phyloP scores from a whole-genome alignment of 2,113 vertebrate species.

The Alexandromys fortis region DNA sequence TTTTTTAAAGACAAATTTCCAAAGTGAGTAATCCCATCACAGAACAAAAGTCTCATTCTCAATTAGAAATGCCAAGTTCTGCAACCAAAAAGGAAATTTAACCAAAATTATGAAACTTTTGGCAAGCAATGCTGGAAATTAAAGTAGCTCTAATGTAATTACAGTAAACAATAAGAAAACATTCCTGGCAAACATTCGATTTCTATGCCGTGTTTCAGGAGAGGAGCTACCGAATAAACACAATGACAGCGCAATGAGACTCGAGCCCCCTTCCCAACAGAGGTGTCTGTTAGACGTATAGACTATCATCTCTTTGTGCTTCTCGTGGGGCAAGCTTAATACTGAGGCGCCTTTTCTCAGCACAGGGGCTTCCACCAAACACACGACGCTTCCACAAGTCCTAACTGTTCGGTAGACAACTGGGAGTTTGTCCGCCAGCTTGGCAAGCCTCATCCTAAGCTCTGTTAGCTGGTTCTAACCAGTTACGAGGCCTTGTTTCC shows the following conservation, averaged over 20 bases:
- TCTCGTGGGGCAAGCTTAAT: background rate
- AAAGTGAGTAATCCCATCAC: slow-evolving; percentile 30
- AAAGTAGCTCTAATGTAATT: slow-evolving; percentile 23
- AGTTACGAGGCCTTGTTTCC: background rate
- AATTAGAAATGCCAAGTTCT: slow-evolving; percentile 33
- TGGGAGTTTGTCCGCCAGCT: slow-evolving; percentile 44
- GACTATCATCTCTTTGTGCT: slow-evolving; percentile 47
- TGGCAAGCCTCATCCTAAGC: slow-evolving; percentile 32
- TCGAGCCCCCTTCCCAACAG: background rate
- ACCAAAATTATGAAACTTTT: slow-evolving; percentile 16
- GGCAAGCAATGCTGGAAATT: slow-evolving; percentile 43
- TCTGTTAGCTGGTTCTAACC: slow-evolving; percentile 46
- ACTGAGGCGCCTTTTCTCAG: slow-evolving; percentile 43
- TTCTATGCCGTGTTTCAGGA: slow-evolving; percentile 19
- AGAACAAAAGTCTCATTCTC: slow-evolving; percentile 36
- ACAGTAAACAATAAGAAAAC: slow-evolving; percentile 35
- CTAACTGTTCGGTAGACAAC: slow-evolving; percentile 61
- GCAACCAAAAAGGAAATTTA: background rate
- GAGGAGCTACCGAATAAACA: background rate
- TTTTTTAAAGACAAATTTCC: slow-evolving; percentile 55
- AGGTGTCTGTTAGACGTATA: background rate
- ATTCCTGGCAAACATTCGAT: slow-evolving; percentile 21
- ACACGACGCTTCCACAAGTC: slow-evolving; percentile 40
- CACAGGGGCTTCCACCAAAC: slow-evolving; percentile 41
- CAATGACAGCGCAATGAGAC: background rate